phyloP scores from a whole-genome alignment of 53 echinoderm and acorn worm genomes.

The Stichopus horrens region DNA sequence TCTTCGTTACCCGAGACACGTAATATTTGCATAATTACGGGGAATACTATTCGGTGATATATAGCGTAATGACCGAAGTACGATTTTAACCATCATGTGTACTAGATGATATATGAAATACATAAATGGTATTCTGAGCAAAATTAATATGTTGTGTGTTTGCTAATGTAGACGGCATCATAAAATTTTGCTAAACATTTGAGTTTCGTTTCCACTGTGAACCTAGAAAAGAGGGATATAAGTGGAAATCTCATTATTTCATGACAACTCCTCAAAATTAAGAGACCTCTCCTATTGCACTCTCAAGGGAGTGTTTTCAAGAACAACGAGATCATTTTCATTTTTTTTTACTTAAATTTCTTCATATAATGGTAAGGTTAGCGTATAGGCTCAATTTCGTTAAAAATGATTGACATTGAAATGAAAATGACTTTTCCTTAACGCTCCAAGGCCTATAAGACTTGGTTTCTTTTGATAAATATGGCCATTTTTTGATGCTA shows the following conservation, averaged over 20 bases:
- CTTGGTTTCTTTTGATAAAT: too few species aligned
- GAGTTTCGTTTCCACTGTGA: neutral
- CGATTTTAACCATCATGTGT: too few species aligned
- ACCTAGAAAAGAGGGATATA: neutral
- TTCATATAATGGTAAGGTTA: neutral
- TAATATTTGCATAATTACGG: too few species aligned
- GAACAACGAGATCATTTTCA: neutral
- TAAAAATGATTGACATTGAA: neutral
- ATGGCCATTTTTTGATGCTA: too few species aligned
- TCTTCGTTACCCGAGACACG: too few species aligned
- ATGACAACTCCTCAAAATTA: neutral
- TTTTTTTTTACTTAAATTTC: neutral
- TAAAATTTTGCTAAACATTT: neutral
- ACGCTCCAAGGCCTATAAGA: neutral
- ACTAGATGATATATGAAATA: too few species aligned
- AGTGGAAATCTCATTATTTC: neutral
- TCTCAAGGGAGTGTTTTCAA: neutral
- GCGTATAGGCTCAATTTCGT: neutral
- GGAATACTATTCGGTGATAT: too few species aligned
- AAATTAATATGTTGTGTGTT: too few species aligned
- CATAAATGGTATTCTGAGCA: too few species aligned
- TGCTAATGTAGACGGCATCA: neutral
- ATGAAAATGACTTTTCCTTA: neutral
- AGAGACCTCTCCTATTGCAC: neutral
- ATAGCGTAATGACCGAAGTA: too few species aligned